Evolutionary conservation across 2,113 vertebrate species (phyloP), one percentile per base, ranked within the genome.

Genomic region (Cheirogaleus medius): DNA sequence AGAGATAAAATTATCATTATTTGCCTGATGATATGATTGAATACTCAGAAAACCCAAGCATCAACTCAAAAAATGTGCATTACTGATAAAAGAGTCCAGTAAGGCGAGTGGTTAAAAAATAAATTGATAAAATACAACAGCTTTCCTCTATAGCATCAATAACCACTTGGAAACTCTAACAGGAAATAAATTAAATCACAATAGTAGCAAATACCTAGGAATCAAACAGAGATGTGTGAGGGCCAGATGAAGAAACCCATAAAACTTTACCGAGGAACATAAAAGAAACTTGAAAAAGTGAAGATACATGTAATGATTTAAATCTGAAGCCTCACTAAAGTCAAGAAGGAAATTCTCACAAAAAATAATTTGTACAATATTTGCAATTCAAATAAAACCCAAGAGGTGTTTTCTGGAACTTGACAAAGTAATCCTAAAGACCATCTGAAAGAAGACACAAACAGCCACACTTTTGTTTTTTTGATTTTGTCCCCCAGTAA

Each of bases 121-220:
- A 96, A 94, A 86, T 2, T 86, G 54, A 77, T 90, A 89, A 91
- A 97, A 93, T n/a, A 92, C 89, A 93, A 76, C 52, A 86, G 91
- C 77, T 96, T 96, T 93, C 91, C 68, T 83, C 74, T 23, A 17
- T 0, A 91, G 73, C 82, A 95, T 77, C 86, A 95, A 89, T 93
- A 94, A 89, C 74, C 56, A 87, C 89, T 84, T 86, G 91, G 73
- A 97, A 95, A 69, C 73, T 69, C 86, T 94, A 93, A 93, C 56
- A 76, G 49, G 78, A 95, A 95, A 97, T 96, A 94, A 95, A 96
- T 97, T 95, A 91, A 95, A 91, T 93, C 93, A 80, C 56, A 82
- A 86, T 29, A 80, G 49, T 42, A 91, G 49, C 82, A 96, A 97
- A 97, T 69, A 95, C 78, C 56, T 66, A 76, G 78, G 78, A 96